phyloP scores from a whole-genome alignment of 37 sponge, comb jelly and placozoan species.

The Trichoplax adhaerens region DNA sequence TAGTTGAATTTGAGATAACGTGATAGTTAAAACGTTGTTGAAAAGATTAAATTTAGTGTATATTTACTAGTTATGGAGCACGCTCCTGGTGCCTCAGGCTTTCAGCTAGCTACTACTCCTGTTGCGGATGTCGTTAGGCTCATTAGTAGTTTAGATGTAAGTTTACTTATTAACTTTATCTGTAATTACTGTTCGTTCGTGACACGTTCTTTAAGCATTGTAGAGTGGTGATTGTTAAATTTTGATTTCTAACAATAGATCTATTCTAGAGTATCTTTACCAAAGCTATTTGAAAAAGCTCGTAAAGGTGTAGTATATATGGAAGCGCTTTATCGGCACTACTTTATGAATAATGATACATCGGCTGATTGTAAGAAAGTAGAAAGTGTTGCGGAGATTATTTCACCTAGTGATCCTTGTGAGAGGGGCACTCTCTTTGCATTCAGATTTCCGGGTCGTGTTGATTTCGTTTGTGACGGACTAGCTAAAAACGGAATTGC shows the following conservation, averaged over 20 bases:
- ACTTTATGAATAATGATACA: too few relatives aligned
- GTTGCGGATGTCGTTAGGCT: conserved; percentile 27
- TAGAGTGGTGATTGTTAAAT: not conserved
- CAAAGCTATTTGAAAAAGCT: not conserved
- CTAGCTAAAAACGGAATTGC: conserved; percentile 30
- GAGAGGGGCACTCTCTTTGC: conserved; percentile 69
- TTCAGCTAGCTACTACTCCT: conserved; percentile 62
- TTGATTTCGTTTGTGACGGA: conserved; percentile 19
- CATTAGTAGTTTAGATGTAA: conserved; percentile 36
- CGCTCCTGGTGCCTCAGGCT: conserved; percentile 60
- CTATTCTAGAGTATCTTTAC: not conserved
- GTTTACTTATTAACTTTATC: conserved; percentile 78
- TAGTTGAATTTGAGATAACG: not conserved
- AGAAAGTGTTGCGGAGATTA: conserved; percentile 17
- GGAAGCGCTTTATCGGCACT: too few relatives aligned
- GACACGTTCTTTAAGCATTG: conserved; percentile 1
- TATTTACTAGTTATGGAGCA: conserved; percentile 25
- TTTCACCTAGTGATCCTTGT: conserved; percentile 55
- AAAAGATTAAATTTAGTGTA: not conserved
- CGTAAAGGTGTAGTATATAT: not conserved
- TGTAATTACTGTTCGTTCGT: conserved; percentile 33
- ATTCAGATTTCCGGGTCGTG: conserved; percentile 30
- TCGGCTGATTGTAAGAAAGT: not conserved
- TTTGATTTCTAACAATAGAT: not conserved
- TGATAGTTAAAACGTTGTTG: not conserved